These are phyloP conservation scores for Tetramorium simillimum DNA, from an alignment of 1,140 invertebrate genomes.

Conservation along the genomic window DNA sequence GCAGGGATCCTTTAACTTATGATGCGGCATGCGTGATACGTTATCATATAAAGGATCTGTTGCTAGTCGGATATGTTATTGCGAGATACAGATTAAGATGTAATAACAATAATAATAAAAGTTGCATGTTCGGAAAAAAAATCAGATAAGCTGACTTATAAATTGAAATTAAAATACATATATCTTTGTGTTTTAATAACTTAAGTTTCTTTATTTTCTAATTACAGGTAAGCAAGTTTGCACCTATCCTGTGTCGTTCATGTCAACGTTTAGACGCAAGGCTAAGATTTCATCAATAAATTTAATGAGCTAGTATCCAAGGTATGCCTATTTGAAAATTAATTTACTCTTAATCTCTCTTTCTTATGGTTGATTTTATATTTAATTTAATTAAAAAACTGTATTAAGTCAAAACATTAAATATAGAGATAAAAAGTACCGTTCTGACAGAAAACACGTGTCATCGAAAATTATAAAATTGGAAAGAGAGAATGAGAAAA, in stretches of 20 bases:
- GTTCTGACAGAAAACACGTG: neutral
- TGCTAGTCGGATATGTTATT: neutral
- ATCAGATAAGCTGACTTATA: neutral
- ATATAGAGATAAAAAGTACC: neutral
- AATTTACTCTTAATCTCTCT: neutral
- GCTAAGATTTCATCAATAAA: neutral
- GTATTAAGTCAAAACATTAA: neutral
- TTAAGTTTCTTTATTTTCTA: neutral
- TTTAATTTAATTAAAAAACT: neutral
- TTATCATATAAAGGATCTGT: constrained; percentile 7
- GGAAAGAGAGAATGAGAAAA: neutral
- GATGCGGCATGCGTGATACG: neutral
- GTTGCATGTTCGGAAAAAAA: neutral
- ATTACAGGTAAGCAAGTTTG: constrained; percentile 38
- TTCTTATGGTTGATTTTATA: neutral
- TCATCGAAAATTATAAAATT: neutral
- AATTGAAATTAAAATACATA: neutral
- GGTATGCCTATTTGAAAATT: neutral
- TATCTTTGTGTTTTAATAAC: neutral
- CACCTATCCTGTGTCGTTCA: neutral
- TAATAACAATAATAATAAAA: constrained; percentile 1
- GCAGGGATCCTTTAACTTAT: neutral
- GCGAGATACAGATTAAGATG: neutral
- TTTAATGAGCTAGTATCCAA: neutral
- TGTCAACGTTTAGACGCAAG: neutral